These are phyloP conservation scores for Tichodroma muraria DNA, from an alignment of 2,113 vertebrate species.

Conservation along the genomic window DNA sequence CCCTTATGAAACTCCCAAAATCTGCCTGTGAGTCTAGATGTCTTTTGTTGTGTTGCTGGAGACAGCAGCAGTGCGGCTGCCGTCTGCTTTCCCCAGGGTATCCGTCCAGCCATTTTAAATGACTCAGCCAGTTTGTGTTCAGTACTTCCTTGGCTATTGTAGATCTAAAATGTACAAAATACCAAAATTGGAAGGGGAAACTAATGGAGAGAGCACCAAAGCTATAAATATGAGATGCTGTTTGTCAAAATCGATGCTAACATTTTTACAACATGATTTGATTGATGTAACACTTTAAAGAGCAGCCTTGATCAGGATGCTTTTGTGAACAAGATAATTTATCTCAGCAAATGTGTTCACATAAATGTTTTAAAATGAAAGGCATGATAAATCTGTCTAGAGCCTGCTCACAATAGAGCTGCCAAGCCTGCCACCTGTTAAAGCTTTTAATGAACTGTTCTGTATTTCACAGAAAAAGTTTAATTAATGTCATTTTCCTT, in stretches of 20 bases:
- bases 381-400: constrained; percentile 62
- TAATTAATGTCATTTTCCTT: constrained; percentile 36
- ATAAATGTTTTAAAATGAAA: constrained; percentile 69
- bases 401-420: background rate
- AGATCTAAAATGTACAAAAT: background rate
- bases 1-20: background rate
- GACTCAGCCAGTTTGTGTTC: background rate
- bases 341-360: constrained; percentile 42
- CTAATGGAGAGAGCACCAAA: constrained; percentile 5
- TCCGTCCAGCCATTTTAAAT: rapidly evolving
- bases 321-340: constrained; percentile 57
- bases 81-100: rapidly evolving
- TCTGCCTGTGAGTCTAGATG: background rate
- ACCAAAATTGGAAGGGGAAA: background rate
- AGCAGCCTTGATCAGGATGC: constrained; percentile 45
- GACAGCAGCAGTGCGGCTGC: background rate
- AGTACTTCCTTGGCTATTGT: background rate
- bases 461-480: constrained; percentile 12
- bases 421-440: constrained; percentile 69
- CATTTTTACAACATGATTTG: constrained; percentile 52
- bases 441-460: constrained; percentile 59
- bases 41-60: background rate
- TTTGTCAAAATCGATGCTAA: constrained; percentile 47
- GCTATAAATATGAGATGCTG: constrained; percentile 29
- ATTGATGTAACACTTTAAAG: constrained; percentile 46